phyloP scores from a whole-genome alignment of 2,113 vertebrate genomes.

The Gopherus flavomarginatus region DNA sequence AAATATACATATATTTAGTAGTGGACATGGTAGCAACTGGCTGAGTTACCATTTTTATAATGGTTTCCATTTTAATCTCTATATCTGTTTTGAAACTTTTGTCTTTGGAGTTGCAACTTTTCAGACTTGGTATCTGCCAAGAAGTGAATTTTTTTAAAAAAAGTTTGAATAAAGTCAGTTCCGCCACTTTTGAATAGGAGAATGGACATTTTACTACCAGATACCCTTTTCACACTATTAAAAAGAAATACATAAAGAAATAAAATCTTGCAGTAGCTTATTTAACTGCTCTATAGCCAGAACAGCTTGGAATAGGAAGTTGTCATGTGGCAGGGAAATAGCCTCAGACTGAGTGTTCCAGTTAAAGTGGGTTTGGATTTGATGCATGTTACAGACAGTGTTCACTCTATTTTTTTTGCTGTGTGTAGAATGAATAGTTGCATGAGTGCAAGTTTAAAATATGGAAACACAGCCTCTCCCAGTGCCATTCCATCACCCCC shows the following conservation, averaged over 20 bases:
- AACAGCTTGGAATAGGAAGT: not conserved
- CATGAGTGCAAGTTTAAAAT: not conserved
- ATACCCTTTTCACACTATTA: not conserved
- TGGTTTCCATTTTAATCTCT: not conserved
- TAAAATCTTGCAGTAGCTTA: rapidly evolving
- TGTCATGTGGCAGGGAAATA: not conserved
- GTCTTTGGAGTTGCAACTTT: not conserved
- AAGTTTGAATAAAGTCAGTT: not conserved
- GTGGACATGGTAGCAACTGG: not conserved
- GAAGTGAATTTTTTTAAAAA: not conserved
- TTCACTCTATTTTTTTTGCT: not conserved
- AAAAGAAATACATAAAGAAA: not conserved
- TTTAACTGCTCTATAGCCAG: not conserved
- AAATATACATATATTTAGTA: not conserved
- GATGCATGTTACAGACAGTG: not conserved
- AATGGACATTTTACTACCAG: not conserved
- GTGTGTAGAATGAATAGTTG: not conserved
- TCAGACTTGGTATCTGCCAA: not conserved
- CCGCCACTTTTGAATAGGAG: not conserved
- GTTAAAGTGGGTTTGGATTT: not conserved
- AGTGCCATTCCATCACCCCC: rapidly evolving
- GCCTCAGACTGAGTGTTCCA: not conserved
- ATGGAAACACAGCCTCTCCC: not conserved
- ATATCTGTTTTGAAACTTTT: not conserved
- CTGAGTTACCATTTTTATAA: not conserved